Conservation (phyloP, 2,888 invertebrate species). For the Gnatocerus cornutus region DNA sequence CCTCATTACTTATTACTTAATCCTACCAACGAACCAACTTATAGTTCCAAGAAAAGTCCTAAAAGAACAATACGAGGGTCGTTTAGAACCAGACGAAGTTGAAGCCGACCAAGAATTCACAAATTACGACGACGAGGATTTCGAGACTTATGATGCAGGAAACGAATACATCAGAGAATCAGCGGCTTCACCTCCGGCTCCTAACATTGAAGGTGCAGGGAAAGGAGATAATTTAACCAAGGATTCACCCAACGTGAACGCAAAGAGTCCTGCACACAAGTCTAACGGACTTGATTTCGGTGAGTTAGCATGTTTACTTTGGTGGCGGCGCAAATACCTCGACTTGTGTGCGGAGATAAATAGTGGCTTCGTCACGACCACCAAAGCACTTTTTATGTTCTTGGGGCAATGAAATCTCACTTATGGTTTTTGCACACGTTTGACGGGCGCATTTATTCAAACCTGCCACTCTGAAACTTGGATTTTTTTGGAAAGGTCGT, state of each 20-base stretch:
- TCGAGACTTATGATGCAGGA: constrained; percentile 70
- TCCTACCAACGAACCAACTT: constrained; percentile 46
- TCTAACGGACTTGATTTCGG: constrained; percentile 66
- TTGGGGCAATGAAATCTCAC: no score
- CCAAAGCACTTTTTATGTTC: background rate
- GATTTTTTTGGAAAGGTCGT: no score
- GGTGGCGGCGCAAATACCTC: constrained; percentile 45
- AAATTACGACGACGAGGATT: constrained; percentile 73
- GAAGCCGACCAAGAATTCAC: constrained; percentile 67
- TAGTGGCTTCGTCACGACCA: constrained; percentile 26
- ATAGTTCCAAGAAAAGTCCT: constrained; percentile 89
- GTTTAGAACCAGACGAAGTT: constrained; percentile 85
- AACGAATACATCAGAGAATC: constrained; percentile 76
- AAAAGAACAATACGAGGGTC: constrained; percentile 87
- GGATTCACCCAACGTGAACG: constrained; percentile 61
- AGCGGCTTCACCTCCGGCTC: constrained; percentile 75
- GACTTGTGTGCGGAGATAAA: constrained; percentile 48
- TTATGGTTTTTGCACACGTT: no score
- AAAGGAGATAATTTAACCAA: constrained; percentile 66
- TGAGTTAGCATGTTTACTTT: constrained; percentile 56
- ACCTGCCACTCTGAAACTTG: no score
- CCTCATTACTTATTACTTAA: constrained; percentile 14
- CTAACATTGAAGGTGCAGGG: constrained; percentile 71
- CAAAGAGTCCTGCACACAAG: constrained; percentile 64
- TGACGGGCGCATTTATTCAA: no score